Conservation (phyloP, 2,113 vertebrate species). For the Hippocampus guttulatus region DNA sequence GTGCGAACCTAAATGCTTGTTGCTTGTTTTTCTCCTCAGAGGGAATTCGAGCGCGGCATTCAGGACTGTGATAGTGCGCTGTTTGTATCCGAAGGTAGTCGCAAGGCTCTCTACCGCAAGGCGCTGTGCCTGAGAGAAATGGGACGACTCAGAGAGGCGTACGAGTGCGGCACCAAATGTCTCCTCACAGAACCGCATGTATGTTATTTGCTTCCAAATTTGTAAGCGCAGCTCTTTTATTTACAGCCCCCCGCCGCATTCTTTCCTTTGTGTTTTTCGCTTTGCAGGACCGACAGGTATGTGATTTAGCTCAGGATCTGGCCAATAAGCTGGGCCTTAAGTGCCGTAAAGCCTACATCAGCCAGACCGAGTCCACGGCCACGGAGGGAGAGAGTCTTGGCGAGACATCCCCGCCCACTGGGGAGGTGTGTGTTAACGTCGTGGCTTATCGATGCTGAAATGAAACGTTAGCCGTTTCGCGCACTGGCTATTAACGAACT, state of each 20-base stretch:
- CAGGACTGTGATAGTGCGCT: conserved; percentile 92
- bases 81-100: conserved; percentile 82
- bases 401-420: conserved; percentile 64
- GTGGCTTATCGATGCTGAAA: neutral
- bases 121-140: conserved; percentile 85
- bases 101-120: conserved; percentile 89
- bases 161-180: conserved; percentile 91
- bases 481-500: no score
- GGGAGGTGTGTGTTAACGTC: conserved; percentile 60
- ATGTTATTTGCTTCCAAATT: conserved; percentile 40
- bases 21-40: conserved; percentile 60
- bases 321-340: conserved; percentile 92
- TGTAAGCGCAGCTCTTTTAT: no score
- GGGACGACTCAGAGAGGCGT: conserved; percentile 89
- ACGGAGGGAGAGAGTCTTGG: conserved; percentile 63
- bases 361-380: conserved; percentile 75
- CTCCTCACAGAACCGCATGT: conserved; percentile 90
- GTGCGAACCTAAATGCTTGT: no score
- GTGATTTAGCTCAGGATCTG: conserved; percentile 90
- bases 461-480: neutral
- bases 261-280: neutral
- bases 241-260: neutral
- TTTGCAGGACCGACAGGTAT: conserved; percentile 85
- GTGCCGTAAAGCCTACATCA: conserved; percentile 92
- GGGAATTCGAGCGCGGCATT: conserved; percentile 83